Evolutionary conservation across 2,113 vertebrate species (phyloP), one percentile per base, ranked within the genome.

Genomic region (Osmerus mordax): DNA sequence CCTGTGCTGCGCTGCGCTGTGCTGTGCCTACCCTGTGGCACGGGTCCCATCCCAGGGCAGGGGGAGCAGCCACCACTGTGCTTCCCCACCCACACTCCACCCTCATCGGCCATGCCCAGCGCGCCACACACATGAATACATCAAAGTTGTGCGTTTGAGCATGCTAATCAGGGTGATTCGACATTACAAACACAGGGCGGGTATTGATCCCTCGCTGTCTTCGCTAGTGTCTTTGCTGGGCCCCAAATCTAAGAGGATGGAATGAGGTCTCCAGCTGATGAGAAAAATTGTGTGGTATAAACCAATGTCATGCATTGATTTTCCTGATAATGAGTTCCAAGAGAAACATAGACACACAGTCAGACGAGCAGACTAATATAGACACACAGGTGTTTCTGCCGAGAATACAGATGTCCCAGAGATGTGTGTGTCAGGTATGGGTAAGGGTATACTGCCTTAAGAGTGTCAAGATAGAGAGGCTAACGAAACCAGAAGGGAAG

Each of bases 301-400:
- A 82, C 77, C 84, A 73, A 77, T 84, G 86, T 67, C 74, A 67
- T 78, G 66, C 61, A 85, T 80, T 77, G 83, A 83, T 88, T 87
- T 83, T 78, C 36, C 74, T 60, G 58, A 32, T 81, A 85, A 84
- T 86, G 80, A 81, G 80, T 83, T 83, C 65, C 32, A 75, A 60
- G 77, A 71, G 68, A 28, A 21, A 51, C 65, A 73, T 51, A 69
- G 23, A 80, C 18, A 74, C 70, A 83, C 29, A 69, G 15, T 69
- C 71, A 64, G 68, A 71, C 51, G 59, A 1, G 13, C 53, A 56
- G 13, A 21, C 29, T 36, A 36, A 28, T 12, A 5, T 62, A 51
- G 28, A 72, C 21, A 3, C 66, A 65, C 9, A 47, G 13, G 23
- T 29, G 60, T 15, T 25, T 29, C 55, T 19, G 16, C 55, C 1